Conservation (phyloP, 1,140 invertebrate species). For the Zophobas morio region DNA sequence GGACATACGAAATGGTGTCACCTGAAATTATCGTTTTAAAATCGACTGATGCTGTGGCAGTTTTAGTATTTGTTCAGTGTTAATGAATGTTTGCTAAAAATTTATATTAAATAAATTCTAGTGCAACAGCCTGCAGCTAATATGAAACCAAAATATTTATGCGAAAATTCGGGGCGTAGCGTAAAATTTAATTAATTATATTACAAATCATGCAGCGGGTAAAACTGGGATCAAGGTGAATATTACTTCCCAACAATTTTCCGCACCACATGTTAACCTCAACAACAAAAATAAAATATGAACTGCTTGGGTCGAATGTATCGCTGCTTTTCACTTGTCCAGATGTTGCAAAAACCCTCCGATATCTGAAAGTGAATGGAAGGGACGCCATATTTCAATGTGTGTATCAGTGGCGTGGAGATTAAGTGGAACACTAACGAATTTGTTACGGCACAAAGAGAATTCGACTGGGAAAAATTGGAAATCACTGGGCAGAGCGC, state of each 20-base stretch:
- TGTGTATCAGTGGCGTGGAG: slow-evolving; percentile 4
- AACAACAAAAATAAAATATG: slow-evolving; percentile 34
- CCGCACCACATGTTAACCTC: slow-evolving; percentile 27
- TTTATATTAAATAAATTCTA: too few species aligned
- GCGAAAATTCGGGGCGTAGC: too few species aligned
- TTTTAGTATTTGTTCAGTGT: too few species aligned
- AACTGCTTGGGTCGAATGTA: slow-evolving; percentile 6
- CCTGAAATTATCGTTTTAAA: too few species aligned
- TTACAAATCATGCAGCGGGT: too few species aligned
- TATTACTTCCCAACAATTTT: slow-evolving; percentile 5
- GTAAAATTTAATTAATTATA: too few species aligned
- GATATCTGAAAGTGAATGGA: slow-evolving; percentile 15
- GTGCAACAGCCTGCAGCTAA: too few species aligned
- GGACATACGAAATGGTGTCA: too few species aligned
- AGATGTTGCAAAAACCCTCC: slow-evolving; percentile 17
- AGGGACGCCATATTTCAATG: slow-evolving; percentile 15
- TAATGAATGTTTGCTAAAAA: too few species aligned
- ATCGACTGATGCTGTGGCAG: too few species aligned
- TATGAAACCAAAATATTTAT: too few species aligned
- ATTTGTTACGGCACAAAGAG: slow-evolving; percentile 22
- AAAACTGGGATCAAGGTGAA: slow-evolving; percentile 2
- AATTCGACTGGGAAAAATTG: slow-evolving; percentile 25
- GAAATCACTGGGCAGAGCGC: slow-evolving; percentile 1
- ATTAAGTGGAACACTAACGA: slow-evolving; percentile 26
- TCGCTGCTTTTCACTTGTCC: slow-evolving; percentile 15